These are phyloP conservation scores for Caenorhabditis tropicalis DNA, from an alignment of 1,140 invertebrate species.

Conservation along the genomic window DNA sequence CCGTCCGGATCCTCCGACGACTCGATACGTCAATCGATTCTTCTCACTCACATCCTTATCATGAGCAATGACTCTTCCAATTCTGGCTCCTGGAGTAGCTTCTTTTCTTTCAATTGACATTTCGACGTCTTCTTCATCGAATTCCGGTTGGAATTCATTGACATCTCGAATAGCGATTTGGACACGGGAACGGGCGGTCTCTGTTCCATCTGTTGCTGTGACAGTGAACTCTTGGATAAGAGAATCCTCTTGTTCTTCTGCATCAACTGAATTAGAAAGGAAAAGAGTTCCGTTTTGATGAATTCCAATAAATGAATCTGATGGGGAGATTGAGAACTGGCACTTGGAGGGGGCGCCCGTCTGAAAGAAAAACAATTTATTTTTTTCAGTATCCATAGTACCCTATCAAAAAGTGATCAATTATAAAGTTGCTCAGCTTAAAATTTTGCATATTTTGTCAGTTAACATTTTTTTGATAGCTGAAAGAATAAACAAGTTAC, in stretches of 20 bases:
- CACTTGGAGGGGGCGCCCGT: not conserved
- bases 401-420: too few relatives aligned
- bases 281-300: constrained; percentile 59
- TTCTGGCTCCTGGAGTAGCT: constrained; percentile 36
- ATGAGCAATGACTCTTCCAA: constrained; percentile 57
- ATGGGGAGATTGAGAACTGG: constrained; percentile 51
- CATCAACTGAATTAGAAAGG: constrained; percentile 39
- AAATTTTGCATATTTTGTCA: too few relatives aligned
- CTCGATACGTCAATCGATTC: constrained; percentile 38
- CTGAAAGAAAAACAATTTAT: not conserved
- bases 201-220: constrained; percentile 36
- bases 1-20: constrained; percentile 45
- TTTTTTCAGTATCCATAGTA: too few relatives aligned
- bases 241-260: not conserved
- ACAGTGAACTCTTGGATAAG: constrained; percentile 38
- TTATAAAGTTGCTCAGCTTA: too few relatives aligned
- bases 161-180: constrained; percentile 61
- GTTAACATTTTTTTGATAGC: too few relatives aligned
- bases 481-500: too few relatives aligned
- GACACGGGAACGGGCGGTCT: constrained; percentile 50
- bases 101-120: not conserved
- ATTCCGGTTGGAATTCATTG: constrained; percentile 61
- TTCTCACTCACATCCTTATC: constrained; percentile 60
- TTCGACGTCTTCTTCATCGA: constrained; percentile 28
- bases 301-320: constrained; percentile 57